Percentiles rank a stretch among this genome's conserved stretches.
Evolutionary conservation across 2,888 invertebrate species (phyloP).

Genomic region (Platycheirus rosarum): DNA sequence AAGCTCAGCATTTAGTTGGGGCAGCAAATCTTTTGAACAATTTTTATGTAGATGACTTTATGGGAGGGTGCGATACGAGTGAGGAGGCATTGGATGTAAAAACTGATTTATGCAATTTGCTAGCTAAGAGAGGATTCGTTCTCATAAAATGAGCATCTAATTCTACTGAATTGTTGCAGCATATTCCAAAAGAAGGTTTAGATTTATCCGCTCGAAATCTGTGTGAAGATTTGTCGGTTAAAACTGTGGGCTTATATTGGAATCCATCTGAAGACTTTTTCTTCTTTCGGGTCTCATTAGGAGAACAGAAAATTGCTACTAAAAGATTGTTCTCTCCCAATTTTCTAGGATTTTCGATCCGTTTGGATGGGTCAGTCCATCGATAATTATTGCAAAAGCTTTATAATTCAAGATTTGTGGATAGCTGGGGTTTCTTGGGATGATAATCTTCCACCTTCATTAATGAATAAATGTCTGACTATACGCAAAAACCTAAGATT

Average conservation of each 20-base stretch:
- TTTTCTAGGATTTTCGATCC: constrained; percentile 17
- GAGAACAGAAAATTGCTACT: background rate
- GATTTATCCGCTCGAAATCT: background rate
- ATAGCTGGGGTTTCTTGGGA: constrained; percentile 30
- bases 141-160: constrained; percentile 1
- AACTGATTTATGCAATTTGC: constrained; percentile 7
- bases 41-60: constrained; percentile 21
- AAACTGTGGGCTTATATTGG: constrained; percentile 11
- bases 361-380: constrained; percentile 23
- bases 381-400: background rate
- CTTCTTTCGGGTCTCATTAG: constrained; percentile 19
- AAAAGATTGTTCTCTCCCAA: constrained; percentile 12
- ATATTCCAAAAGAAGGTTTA: background rate
- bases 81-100: background rate
- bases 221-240: background rate
- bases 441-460: constrained; percentile 6
- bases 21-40: constrained; percentile 9
- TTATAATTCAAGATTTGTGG: constrained; percentile 26
- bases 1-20: background rate
- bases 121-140: constrained; percentile 1
- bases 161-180: background rate
- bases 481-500: background rate
- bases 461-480: constrained; percentile 14
- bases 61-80: constrained; percentile 1
- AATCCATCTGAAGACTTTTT: constrained; percentile 16